Evolutionary conservation across 2,888 invertebrate genomes (phyloP), one percentile per base, ranked within the genome.

Genomic region (Dusona sp.): DNA sequence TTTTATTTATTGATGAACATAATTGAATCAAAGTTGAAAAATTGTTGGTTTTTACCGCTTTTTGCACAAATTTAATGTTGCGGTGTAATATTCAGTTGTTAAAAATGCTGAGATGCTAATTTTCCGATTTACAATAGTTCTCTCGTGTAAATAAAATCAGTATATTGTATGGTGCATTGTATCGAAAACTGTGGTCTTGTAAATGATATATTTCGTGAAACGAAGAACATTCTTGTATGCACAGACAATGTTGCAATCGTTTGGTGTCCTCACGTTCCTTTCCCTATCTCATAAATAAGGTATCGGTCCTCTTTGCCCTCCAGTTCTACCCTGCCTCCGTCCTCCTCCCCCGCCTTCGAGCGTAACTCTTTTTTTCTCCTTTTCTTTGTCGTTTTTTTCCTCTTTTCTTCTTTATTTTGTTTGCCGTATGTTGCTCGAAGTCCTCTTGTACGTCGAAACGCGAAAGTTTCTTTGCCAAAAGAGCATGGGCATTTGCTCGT

Each of bases 201-300:
- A 54, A 45, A 45, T 64, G 8, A 77, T 65, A 77, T 45, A 42
- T 68, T 68, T 68, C n/a, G 64, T 42, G 64, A 54, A 48, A 42
- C 80, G 22, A 29, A 19, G 29, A 78, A 74, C 73, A 82, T 68
- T 75, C 70, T 74, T 38, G 78, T 19, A 29, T 45, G n/a, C 48
- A 45, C 36, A 70, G 22, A 73, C 48, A 51, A 64, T 64, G 45
- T 72, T 54, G 22, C 36, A 22, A 51, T 57, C 73, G 22, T 57
- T 74, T 65, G 75, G 74, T 42, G 79, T 79, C 78, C 57, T 87
- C 84, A 57, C 73, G 77, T 70, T 78, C 45, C 67, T 74, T 78
- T 80, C 82, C 68, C 83, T 80, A 80, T 77, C 83, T 80, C 86
- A 86, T 86, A 83, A 86, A 86, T 83, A 80, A 83, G 78, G 80